Base-by-base conservation (phyloP, 1,140 invertebrate species). In the Bombus haemorrhoidalis region DNA sequence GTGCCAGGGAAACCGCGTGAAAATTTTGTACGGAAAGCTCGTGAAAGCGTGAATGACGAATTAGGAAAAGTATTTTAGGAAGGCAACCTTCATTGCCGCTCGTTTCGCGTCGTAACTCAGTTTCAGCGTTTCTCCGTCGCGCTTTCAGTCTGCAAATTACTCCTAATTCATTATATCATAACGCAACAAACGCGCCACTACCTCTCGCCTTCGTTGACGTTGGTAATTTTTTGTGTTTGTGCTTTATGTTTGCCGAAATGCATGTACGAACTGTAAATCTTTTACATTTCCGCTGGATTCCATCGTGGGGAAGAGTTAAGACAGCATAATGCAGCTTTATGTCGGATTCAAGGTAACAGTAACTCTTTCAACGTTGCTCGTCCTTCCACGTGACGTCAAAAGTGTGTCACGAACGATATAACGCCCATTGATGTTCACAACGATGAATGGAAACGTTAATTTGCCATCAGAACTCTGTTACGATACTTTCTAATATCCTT, bases 11-110 rank as follows among this genome's bases (percentile, higher is more conserved):
- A 68, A 37, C 13, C 28, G 69, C 69, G 69, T 28, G 39, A 72
- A 72, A 72, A 39, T 43, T 72, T 72, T 15, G 28, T 39, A 37
- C 69, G 69, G 69, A 39, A 39, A 71, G 68, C 37, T 71, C 34
- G 34, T 28, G 68, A 72, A 72, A 72, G 13, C 69, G 37, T 25
- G 75, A 78, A 78, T 62, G 57, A 77, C 75, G 75, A 78, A 66
- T 78, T 71, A 47, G 66, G 32, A 22, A 37, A 68, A n/a, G 66
- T 37, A 80, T 80, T 80, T 71, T n/a, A 47, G 64, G 25, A 53
- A 53, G 43, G 43, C 34, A 71, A 9, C 18, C 22, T 69, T 53
- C 43, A 69, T 80, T 80, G 79, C 34, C 53, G 28, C 43, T 47
- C 41, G 32, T 69, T 47, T 68, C 32, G 47, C 32, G 34, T 22